A percentile compares a stretch with the other conserved stretches of the same genome.
phyloP scores from a whole-genome alignment of 2,113 vertebrate species.

The Chaetorhynchus papuensis region DNA sequence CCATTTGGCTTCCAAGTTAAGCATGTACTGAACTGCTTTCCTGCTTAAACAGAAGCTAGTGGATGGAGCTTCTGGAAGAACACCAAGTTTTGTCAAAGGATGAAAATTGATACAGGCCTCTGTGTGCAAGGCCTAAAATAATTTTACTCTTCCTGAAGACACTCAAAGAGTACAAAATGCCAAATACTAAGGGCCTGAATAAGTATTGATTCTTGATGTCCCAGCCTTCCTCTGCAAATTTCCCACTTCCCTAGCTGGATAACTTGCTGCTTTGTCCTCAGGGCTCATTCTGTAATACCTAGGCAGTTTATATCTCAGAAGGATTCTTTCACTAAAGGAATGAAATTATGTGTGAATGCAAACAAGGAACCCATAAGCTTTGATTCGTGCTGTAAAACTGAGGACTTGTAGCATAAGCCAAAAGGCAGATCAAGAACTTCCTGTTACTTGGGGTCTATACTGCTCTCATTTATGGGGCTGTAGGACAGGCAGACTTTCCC shows the following conservation, averaged over 20 bases:
- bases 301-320: neutral
- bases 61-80: neutral
- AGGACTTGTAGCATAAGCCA: neutral
- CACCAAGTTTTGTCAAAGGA: neutral
- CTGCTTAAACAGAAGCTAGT: neutral
- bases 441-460: neutral
- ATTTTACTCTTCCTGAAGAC: neutral
- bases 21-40: neutral
- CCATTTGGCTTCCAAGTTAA: neutral
- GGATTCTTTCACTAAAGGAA: neutral
- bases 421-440: neutral
- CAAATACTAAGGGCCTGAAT: neutral
- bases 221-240: neutral
- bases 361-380: neutral
- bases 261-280: neutral
- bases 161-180: neutral
- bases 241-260: neutral
- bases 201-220: neutral
- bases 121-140: neutral
- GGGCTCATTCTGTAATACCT: neutral
- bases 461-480: neutral
- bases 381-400: neutral
- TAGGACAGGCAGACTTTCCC: neutral
- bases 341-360: neutral
- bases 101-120: neutral